Evolutionary conservation across 2,888 invertebrate genomes (phyloP).

Genomic region (Choreutis nemorana): DNA sequence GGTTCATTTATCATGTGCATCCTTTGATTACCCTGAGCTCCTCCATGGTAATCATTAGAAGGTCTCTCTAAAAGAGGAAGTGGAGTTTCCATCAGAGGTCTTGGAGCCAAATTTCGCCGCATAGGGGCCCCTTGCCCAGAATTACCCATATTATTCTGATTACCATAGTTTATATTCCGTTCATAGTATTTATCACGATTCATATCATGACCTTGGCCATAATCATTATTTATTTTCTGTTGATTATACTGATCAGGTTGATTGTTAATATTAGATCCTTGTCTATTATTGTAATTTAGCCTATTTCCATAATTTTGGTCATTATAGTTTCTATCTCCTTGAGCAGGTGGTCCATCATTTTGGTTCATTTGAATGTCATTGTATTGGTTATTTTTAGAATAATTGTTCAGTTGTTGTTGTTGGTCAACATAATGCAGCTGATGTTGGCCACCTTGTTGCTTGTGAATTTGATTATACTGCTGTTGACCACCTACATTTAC

Average conservation of each 20-base stretch:
- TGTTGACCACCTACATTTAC: no score
- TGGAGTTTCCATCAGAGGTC: slow-evolving; percentile 6
- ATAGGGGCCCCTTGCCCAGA: slow-evolving; percentile 3
- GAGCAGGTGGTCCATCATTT: no score
- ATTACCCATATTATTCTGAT: slow-evolving; percentile 9
- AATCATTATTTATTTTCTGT: slow-evolving; percentile 18
- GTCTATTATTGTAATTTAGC: slow-evolving; percentile 20
- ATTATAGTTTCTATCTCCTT: slow-evolving; percentile 20
- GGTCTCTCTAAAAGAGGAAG: slow-evolving; percentile 12
- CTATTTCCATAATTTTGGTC: slow-evolving; percentile 22
- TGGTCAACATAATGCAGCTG: no score
- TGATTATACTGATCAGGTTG: slow-evolving; percentile 15
- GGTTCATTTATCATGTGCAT: slow-evolving; percentile 4
- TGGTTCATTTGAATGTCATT: slow-evolving; percentile 1
- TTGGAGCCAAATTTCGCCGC: slow-evolving; percentile 6
- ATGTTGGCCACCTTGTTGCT: no score
- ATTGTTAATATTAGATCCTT: slow-evolving; percentile 17
- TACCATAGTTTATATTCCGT: slow-evolving; percentile 20
- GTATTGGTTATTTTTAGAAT: neutral
- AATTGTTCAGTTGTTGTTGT: no score
- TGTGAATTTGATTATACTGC: no score
- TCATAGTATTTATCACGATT: slow-evolving; percentile 25
- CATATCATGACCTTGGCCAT: slow-evolving; percentile 13
- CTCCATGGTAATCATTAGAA: slow-evolving; percentile 17
- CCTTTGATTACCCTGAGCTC: slow-evolving; percentile 11